A percentile compares a stretch with the other conserved stretches of the same genome.
Conservation (phyloP, 2,888 invertebrate genomes). For the Busseola fusca region DNA sequence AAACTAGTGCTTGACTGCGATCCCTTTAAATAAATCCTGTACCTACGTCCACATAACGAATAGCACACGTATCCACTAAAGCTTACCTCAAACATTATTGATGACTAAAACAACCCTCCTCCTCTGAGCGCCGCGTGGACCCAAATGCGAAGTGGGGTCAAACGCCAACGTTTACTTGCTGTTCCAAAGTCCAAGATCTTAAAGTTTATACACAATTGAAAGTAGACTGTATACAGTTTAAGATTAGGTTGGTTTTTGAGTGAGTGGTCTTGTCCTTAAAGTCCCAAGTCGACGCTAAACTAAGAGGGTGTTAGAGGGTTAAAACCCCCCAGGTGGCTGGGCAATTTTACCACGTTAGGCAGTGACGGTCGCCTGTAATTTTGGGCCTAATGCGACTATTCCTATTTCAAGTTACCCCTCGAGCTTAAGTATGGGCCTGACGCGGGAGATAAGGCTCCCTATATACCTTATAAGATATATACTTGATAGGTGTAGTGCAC, state of each 20-base stretch:
- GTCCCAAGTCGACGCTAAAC: constrained; percentile 65
- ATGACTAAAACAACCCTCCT: constrained; percentile 84
- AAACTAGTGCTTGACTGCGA: too few relatives aligned
- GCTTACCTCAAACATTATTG: constrained; percentile 87
- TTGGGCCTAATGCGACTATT: constrained; percentile 89
- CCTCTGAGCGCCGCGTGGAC: constrained; percentile 70
- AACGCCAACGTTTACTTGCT: constrained; percentile 81
- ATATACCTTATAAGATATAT: constrained; percentile 63
- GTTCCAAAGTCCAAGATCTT: constrained; percentile 60
- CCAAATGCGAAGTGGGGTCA: constrained; percentile 88
- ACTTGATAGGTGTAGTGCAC: constrained; percentile 61
- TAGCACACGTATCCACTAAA: constrained; percentile 78
- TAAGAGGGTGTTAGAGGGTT: constrained; percentile 77
- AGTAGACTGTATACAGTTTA: constrained; percentile 15
- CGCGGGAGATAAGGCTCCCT: constrained; percentile 80
- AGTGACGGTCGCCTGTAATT: constrained; percentile 88
- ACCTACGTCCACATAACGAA: constrained; percentile 62
- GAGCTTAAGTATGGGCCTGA: constrained; percentile 85
- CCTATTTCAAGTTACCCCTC: constrained; percentile 87
- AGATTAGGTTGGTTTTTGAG: constrained; percentile 56
- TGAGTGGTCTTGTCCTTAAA: constrained; percentile 55
- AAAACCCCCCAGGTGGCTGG: constrained; percentile 86
- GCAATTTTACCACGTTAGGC: constrained; percentile 88
- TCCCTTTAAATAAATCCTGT: constrained; percentile 38
- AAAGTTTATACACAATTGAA: constrained; percentile 20